Conservation (phyloP, 2,113 vertebrate species). For the Aix galericulata region DNA sequence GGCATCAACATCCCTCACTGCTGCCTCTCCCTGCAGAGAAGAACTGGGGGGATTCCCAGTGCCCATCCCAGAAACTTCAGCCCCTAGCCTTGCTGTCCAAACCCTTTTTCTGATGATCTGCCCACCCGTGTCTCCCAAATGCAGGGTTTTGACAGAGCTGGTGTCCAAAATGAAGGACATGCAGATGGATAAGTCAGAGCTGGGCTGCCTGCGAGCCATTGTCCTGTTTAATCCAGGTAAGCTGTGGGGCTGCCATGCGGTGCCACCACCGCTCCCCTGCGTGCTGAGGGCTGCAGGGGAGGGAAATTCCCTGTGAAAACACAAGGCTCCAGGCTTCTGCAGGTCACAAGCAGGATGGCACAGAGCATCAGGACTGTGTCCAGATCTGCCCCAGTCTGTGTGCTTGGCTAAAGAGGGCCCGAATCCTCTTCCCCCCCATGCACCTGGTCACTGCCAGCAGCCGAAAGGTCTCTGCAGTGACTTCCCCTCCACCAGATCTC, state of each 20-base stretch:
- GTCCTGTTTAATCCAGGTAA: constrained; percentile 95
- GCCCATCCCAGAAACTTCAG: neutral
- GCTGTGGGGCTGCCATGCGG: rapidly evolving
- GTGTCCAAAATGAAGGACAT: constrained; percentile 99
- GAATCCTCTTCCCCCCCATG: rapidly evolving
- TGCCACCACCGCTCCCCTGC: neutral
- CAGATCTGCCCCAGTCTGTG: neutral
- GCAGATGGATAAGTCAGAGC: constrained; percentile 97
- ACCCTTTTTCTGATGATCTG: neutral
- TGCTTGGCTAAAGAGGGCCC: rapidly evolving
- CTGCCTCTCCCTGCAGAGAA: neutral
- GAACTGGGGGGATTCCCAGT: neutral
- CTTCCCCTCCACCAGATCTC: neutral
- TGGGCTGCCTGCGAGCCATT: constrained; percentile 93
- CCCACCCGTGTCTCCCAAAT: neutral
- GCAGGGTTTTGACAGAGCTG: constrained; percentile 92
- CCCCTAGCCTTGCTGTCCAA: neutral
- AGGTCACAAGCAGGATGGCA: neutral
- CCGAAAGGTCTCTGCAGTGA: neutral
- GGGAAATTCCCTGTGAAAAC: too few relatives aligned
- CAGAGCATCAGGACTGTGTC: neutral
- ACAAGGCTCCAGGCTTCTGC: neutral
- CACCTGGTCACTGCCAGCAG: neutral
- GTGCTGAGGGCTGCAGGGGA: neutral
- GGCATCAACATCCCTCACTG: neutral